Base-by-base conservation (phyloP, 1,140 invertebrate species). In the Heliconius eleuchia region DNA sequence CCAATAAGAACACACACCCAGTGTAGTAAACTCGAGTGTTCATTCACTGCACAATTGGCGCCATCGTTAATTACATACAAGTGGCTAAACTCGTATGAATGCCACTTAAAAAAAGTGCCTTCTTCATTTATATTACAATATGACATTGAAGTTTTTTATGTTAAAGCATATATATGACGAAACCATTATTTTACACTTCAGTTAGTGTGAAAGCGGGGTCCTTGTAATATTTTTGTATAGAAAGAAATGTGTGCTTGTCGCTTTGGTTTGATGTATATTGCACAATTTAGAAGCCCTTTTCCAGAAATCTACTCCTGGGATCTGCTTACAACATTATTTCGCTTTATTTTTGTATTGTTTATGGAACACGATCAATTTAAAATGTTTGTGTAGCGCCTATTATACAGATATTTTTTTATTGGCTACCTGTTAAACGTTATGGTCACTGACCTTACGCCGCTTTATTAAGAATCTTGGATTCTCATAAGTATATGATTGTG, bases 41-140 rank as follows among this genome's bases (percentile, higher is more conserved):
- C 87, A 85, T 86, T 87, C 83, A 86, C 81, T 84, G 73, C 79
- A 82, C 82, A 85, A 87, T 88, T 84, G 89, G 87, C 87, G 88
- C 88, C 87, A 82, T 79, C 77, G 79, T 84, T 91, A 92, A 92
- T 91, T 91, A 88, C 86, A 75, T 80, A 85, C 84, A 89, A 91
- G 87, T 89, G 87, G 85, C 80, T 84, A 82, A 82, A 83, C 79
- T 76, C 86, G 85, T 87, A 84, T 87, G 86, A 88, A 87, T 89
- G 85, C 77, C 81, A 89, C 86, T 90, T 86, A 86, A 82, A 77
- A 81, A 81, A 27, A 79, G 78, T 78, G 76, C 76, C 77, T 79
- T 75, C 50, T 76, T 78, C 72, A 82, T 80, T 81, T 77, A 57
- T 30, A 74, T 76, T 79, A 74, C 77, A 76, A 74, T 76, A 79